A percentile compares a stretch with the other conserved stretches of the same genome.
phyloP scores from a whole-genome alignment of 2,888 invertebrate genomes.

The Pharmacophagus antenor region DNA sequence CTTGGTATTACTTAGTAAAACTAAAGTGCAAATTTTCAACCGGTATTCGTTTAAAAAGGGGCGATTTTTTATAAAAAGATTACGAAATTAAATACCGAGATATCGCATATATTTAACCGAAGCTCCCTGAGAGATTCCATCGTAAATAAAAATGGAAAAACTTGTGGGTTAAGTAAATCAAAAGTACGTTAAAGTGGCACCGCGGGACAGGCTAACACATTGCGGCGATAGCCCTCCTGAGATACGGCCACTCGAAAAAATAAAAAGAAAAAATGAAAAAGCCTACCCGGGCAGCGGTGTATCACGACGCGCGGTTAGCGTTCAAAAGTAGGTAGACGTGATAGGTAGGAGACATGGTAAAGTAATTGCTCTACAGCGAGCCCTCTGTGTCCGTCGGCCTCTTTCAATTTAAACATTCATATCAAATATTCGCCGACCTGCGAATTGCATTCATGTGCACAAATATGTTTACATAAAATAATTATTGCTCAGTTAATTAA shows the following conservation, averaged over 20 bases:
- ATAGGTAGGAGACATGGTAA: constrained; percentile 57
- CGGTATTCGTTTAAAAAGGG: not conserved
- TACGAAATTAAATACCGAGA: constrained; percentile 23
- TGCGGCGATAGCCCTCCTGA: constrained; percentile 50
- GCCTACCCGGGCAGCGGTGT: constrained; percentile 42
- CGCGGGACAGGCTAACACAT: constrained; percentile 58
- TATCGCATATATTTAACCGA: constrained; percentile 15
- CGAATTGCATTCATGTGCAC: no score
- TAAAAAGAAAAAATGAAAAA: constrained; percentile 37
- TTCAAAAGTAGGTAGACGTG: constrained; percentile 53
- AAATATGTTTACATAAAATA: no score
- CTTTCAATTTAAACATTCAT: constrained; percentile 27
- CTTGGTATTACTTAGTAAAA: not conserved
- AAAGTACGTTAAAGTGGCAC: constrained; percentile 61
- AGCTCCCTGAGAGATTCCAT: constrained; percentile 35
- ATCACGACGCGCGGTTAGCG: constrained; percentile 50
- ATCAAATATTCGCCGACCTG: not conserved
- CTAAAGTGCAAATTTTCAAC: not conserved
- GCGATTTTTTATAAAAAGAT: not conserved
- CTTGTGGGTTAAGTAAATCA: constrained; percentile 50
- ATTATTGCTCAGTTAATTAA: no score
- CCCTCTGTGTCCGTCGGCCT: constrained; percentile 31
- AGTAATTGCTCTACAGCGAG: constrained; percentile 48
- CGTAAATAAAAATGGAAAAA: constrained; percentile 38
- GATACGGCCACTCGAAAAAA: constrained; percentile 42